phyloP scores from a whole-genome alignment of 2,888 invertebrate genomes.

The Anodontia alba region DNA sequence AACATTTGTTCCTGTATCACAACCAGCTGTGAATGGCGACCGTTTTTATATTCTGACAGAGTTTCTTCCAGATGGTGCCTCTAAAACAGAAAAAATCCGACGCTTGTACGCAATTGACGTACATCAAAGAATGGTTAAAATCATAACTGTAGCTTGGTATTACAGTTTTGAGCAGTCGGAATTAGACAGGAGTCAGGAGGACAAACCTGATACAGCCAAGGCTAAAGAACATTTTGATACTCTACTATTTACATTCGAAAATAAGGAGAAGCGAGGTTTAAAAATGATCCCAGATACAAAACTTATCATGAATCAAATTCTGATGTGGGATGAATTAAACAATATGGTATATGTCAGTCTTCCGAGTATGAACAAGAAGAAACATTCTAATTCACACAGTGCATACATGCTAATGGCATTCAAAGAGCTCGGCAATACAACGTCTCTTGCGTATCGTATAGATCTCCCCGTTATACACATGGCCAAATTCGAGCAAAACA shows the following conservation, averaged over 20 bases:
- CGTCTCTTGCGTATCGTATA: background rate
- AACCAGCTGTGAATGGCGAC: conserved; percentile 51
- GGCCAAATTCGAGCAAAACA: conserved; percentile 12
- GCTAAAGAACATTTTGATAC: background rate
- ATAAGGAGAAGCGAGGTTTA: background rate
- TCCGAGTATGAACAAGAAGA: conserved; percentile 22
- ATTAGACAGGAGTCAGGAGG: too few species aligned
- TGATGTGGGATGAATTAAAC: conserved; percentile 32
- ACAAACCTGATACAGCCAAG: background rate
- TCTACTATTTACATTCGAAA: background rate
- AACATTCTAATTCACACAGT: conserved; percentile 6
- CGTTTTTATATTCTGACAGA: conserved; percentile 56
- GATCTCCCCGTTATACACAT: background rate
- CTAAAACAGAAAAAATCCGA: conserved; percentile 6
- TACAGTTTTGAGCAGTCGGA: conserved; percentile 13
- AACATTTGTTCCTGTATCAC: conserved; percentile 50
- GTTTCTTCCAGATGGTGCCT: conserved; percentile 41
- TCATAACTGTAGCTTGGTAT: conserved; percentile 51
- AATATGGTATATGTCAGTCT: conserved; percentile 27
- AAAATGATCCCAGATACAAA: background rate
- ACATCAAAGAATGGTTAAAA: conserved; percentile 37
- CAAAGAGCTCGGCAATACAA: background rate
- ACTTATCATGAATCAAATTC: conserved; percentile 5
- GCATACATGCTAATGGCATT: background rate
- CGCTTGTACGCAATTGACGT: conserved; percentile 58